Evolutionary conservation across 2,797 vertebrate species (phyloP), one percentile per base, ranked within the genome.

Genomic region (Siniperca undulata): DNA sequence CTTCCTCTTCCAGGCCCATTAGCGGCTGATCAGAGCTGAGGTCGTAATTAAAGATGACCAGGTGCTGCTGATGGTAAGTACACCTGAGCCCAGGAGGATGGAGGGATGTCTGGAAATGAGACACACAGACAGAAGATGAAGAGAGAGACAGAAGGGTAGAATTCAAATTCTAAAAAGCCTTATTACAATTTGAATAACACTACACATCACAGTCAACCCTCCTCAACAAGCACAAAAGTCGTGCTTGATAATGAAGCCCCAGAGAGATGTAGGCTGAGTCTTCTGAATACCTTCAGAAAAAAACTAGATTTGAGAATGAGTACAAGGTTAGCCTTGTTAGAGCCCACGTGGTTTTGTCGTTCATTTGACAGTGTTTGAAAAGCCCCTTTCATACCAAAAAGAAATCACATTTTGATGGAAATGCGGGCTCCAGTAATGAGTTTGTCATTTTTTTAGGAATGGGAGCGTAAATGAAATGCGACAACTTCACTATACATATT

Each of bases 321-420:
- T 72, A 79, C 67, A 80, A 78, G 77, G 84, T 90, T 82, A 84
- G 71, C 55, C 78, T 82, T 73, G 82, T 88, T 74, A 78, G 80
- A 82, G 76, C 50, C 70, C 14, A 20, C 12, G 19, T 75, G 80
- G 58, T 77, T 87, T 70, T 84, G 68, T 81, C 70, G 1, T 82
- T 74, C 73, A 71, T 86, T 79, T 85, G 82, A 86, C 78, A 74
- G 48, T 75, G 77, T 79, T 86, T 84, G 77, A 90, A 88, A 90
- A 90, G 78, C 46, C 70, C 52, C 65, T 78, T 87, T 77, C 71
- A 77, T 55, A 44, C 17, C 62, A 76, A 24, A 86, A 80, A 82
- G 59, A 83, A 80, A 81, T 76, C 53, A 44, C 59, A 77, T 87
- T 76, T 87, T 78, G 82, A 85, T 80, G 73, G 77, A 84, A 84